Evolutionary conservation across 2,113 vertebrate genomes (phyloP).

Genomic region (Puma concolor): DNA sequence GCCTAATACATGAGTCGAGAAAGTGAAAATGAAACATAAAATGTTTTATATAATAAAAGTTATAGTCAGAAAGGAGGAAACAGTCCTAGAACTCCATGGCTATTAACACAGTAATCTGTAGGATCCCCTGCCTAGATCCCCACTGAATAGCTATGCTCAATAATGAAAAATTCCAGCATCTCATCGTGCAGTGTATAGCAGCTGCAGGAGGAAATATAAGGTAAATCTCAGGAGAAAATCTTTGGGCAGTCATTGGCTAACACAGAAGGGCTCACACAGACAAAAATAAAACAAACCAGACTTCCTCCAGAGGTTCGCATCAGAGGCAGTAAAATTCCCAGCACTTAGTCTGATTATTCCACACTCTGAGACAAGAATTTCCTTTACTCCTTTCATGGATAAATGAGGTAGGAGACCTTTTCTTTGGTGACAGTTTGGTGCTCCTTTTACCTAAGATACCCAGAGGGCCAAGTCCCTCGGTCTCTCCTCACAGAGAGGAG

Average conservation of each 20-base stretch:
- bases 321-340: neutral
- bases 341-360: neutral
- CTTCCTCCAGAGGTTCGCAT: neutral
- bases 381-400: neutral
- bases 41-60: neutral
- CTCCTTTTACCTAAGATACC: neutral
- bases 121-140: neutral
- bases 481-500: neutral
- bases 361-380: neutral
- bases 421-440: neutral
- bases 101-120: neutral
- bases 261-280: neutral
- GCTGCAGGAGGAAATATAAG: neutral
- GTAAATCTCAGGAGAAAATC: neutral
- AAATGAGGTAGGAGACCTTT: neutral
- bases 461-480: neutral
- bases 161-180: neutral
- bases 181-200: fast-evolving
- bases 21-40: neutral
- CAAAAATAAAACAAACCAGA: neutral
- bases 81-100: neutral
- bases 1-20: neutral
- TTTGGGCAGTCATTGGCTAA: neutral
- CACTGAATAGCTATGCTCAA: neutral
- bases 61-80: neutral